These are phyloP conservation scores for Lepilemur ruficaudatus DNA, from an alignment of 2,797 vertebrate species.

Conservation along the genomic window DNA sequence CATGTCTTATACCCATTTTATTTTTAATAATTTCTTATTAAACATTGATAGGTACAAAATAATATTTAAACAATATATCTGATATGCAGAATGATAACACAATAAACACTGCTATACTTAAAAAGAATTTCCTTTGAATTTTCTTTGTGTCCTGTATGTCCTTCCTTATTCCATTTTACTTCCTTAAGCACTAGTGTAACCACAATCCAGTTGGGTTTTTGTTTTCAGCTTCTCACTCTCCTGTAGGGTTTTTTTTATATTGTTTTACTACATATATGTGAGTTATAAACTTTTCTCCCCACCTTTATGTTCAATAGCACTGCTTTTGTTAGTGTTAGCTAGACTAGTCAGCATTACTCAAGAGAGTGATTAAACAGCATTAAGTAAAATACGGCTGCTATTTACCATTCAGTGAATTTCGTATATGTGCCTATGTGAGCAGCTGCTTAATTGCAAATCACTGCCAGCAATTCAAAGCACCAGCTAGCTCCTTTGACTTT, in stretches of 20 bases:
- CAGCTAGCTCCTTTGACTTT: background rate
- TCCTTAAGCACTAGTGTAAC: background rate
- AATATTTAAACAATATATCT: background rate
- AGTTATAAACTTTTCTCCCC: background rate
- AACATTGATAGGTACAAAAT: background rate
- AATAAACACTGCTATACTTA: background rate
- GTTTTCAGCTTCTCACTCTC: background rate
- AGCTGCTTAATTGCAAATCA: slow-evolving; percentile 13
- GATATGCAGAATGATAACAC: background rate
- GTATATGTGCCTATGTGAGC: background rate
- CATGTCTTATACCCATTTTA: background rate
- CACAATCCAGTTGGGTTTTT: background rate
- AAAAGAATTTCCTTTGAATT: background rate
- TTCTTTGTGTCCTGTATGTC: background rate
- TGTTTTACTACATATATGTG: background rate
- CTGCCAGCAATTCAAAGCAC: background rate
- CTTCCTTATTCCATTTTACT: background rate
- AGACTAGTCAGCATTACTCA: background rate
- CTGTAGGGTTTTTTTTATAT: background rate
- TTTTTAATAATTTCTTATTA: background rate
- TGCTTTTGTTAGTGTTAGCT: background rate
- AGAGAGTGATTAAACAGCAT: background rate
- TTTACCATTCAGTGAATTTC: background rate
- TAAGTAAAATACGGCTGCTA: background rate
- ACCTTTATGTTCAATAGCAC: background rate